Percentiles rank a stretch among this genome's conserved stretches.
Conservation (phyloP, 2,113 vertebrate genomes). For the Platysternon megacephalum region DNA sequence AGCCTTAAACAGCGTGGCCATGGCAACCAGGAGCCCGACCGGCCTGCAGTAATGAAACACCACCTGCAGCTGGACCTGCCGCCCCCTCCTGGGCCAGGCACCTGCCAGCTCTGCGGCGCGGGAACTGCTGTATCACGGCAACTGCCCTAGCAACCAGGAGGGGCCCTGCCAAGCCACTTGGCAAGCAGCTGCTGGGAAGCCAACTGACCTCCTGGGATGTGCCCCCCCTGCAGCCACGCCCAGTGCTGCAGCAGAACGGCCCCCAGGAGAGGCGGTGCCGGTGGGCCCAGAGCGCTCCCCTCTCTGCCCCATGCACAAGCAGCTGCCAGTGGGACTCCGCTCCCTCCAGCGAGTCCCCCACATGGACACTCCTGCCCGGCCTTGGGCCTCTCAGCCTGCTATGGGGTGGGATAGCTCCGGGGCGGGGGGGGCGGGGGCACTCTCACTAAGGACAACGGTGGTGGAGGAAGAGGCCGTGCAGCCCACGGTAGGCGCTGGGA, state of each 20-base stretch:
- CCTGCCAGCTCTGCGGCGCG: not conserved
- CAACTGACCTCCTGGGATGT: not conserved
- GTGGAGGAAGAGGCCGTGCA: not conserved
- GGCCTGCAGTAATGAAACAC: not conserved
- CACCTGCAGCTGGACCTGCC: not conserved
- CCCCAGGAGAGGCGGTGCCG: not conserved
- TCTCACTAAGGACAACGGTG: not conserved
- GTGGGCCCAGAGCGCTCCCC: not conserved
- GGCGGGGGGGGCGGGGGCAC: not conserved
- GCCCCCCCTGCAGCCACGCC: not conserved
- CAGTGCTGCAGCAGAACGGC: not conserved
- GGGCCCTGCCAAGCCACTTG: not conserved
- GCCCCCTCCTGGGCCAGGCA: not conserved
- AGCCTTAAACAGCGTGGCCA: not conserved
- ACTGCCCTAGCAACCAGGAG: constrained; percentile 1
- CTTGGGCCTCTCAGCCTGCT: not conserved
- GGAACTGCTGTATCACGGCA: not conserved
- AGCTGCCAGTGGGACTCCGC: not conserved
- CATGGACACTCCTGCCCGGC: too few species aligned
- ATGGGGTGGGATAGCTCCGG: not conserved
- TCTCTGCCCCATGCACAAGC: not conserved
- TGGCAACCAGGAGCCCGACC: not conserved
- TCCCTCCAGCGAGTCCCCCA: not conserved
- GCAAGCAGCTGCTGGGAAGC: not conserved
- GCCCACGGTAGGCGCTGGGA: not conserved